phyloP scores from a whole-genome alignment of 2,113 vertebrate genomes.

The Lipotes vexillifer region DNA sequence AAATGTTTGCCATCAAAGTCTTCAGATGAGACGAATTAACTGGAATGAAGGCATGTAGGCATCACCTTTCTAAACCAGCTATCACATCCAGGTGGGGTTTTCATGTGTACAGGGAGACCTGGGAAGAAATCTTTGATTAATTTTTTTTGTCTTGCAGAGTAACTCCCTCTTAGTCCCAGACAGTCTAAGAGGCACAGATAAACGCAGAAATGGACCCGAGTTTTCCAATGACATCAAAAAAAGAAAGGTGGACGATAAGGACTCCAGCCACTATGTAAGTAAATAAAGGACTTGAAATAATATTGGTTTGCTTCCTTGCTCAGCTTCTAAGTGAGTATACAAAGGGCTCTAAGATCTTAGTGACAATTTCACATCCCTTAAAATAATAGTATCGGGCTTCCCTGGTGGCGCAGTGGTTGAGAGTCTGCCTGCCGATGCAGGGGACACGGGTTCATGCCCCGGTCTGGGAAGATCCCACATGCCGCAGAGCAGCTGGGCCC shows the following conservation, averaged over 20 bases:
- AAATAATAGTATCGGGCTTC: neutral
- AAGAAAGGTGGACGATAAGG: conserved; percentile 90
- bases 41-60: conserved; percentile 38
- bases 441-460: too few species aligned
- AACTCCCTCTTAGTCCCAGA: conserved; percentile 87
- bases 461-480: too few species aligned
- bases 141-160: conserved; percentile 81
- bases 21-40: conserved; percentile 54
- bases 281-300: conserved; percentile 60
- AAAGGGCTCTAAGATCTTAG: neutral
- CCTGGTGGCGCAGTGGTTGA: too few species aligned
- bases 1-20: conserved; percentile 51
- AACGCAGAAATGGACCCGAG: conserved; percentile 88
- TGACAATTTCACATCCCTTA: neutral
- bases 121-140: conserved; percentile 64
- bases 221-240: conserved; percentile 89
- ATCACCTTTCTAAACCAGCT: conserved; percentile 47
- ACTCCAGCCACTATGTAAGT: conserved; percentile 90
- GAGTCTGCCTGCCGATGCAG: too few species aligned
- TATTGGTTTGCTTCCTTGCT: conserved; percentile 61
- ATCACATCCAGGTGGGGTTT: conserved; percentile 42
- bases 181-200: conserved; percentile 85
- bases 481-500: too few species aligned
- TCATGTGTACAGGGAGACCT: conserved; percentile 35
- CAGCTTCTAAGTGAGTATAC: conserved; percentile 31